A percentile compares a stretch with the other conserved stretches of the same genome.
These are phyloP conservation scores for Pangasius krempfi DNA, from an alignment of 2,797 vertebrate species.

Conservation along the genomic window DNA sequence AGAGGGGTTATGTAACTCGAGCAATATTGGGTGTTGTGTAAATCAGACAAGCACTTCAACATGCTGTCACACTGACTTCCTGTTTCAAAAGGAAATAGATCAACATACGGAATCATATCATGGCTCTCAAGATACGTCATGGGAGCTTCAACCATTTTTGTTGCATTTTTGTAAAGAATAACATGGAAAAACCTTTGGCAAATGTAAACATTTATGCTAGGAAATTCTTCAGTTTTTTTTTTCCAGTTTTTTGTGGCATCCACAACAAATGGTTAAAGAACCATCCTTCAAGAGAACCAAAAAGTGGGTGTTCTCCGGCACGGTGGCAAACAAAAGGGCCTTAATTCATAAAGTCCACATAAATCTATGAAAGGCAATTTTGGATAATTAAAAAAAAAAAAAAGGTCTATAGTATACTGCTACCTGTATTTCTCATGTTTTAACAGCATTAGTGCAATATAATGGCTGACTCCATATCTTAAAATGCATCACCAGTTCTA, in stretches of 20 bases:
- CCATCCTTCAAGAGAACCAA: neutral
- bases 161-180: neutral
- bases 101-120: neutral
- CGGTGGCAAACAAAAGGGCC: neutral
- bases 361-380: neutral
- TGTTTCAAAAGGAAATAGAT: neutral
- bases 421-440: neutral
- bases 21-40: neutral
- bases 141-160: neutral
- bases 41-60: neutral
- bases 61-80: neutral
- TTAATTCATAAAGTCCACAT: neutral
- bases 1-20: neutral
- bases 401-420: too few relatives aligned
- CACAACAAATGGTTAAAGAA: neutral
- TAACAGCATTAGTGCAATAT: neutral
- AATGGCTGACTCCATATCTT: neutral
- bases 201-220: neutral
- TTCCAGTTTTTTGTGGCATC: neutral
- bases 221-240: neutral
- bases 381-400: too few relatives aligned
- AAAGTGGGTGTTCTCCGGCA: neutral
- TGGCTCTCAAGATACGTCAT: neutral
- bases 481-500: neutral
- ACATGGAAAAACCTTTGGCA: neutral